Evolutionary conservation across 2,888 invertebrate species (phyloP), one percentile per base, ranked within the genome.

Genomic region (Tholera decimalis): DNA sequence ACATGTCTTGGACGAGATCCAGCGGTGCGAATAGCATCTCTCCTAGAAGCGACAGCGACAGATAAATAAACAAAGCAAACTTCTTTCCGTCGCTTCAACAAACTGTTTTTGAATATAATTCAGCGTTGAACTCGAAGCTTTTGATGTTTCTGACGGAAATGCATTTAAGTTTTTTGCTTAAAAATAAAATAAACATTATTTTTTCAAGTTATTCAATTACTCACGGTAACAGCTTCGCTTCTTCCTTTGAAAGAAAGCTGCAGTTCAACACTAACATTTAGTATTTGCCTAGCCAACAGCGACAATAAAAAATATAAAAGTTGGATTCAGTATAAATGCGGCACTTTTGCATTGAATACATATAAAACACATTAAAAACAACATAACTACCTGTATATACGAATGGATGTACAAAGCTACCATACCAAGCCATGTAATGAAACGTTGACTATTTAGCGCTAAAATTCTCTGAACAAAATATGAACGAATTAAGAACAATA

Each of bases 1-100:
- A 94, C 88, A 95, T 93, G 80, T 95, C 95, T 85, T 95, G 95
- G 30, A 95, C 92, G 64, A 95, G 90, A 77, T 95, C 95, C 85
- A 95, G 82, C 26, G 94, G 94, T 54, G 93, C 91, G 80, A 93
- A 91, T 73, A 94, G 82, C 87, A 93, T 89, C 84, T 95, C 95
- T 57, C 95, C 95, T 95, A 92, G 84, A 93, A 93, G 46, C 43
- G 35, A 41, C n/a, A 55, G 49, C 46, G 54, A 57, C 65, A 44
- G 43, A 54, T 39, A n/a, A 44, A 49, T 75, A 65, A 72, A 60
- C 57, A 72, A 60, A 71, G 15, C 8, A 44, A 71, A 43, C 47
- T 55, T 69, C 11, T 46, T 72, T 73, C 26, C 35, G 15, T 46
- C 39, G 33, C 51, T 59, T 18, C 5, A 46, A 28, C 49, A 44